Percentiles rank a stretch among this genome's conserved stretches.
Conservation (phyloP, 2,888 invertebrate genomes). For the Drosophila paranaensis region DNA sequence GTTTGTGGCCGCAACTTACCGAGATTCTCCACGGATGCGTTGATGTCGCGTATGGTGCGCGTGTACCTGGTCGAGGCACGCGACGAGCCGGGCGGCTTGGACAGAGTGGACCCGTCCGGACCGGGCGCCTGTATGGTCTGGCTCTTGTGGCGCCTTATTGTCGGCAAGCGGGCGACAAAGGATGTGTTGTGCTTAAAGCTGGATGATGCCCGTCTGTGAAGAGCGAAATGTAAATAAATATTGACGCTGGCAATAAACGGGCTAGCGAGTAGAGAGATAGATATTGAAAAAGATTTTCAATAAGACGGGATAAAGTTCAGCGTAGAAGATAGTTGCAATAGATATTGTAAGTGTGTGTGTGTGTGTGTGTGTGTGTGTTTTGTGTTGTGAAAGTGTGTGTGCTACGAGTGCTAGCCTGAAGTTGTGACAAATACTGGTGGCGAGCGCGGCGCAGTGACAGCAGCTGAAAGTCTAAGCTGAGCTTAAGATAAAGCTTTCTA, state of each 20-base stretch:
- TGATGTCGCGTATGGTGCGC: constrained; percentile 89
- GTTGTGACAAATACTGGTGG: constrained; percentile 32
- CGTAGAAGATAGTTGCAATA: constrained; percentile 33
- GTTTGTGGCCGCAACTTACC: constrained; percentile 85
- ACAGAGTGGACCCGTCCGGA: constrained; percentile 56
- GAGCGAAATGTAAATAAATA: constrained; percentile 25
- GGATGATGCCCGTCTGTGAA: constrained; percentile 89
- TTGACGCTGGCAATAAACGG: background rate
- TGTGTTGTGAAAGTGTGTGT: constrained; percentile 11
- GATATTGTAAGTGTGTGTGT: constrained; percentile 10
- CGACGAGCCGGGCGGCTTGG: constrained; percentile 78
- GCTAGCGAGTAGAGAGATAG: constrained; percentile 3
- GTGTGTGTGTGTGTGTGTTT: constrained; percentile 11
- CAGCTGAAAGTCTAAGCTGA: constrained; percentile 26
- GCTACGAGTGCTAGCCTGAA: constrained; percentile 29
- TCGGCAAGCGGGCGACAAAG: constrained; percentile 95
- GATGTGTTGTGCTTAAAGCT: constrained; percentile 97
- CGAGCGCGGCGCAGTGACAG: constrained; percentile 35
- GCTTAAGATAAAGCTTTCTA: background rate
- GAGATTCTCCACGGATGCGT: constrained; percentile 91
- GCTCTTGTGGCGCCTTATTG: constrained; percentile 93
- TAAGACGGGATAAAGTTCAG: constrained; percentile 42
- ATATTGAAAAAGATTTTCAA: constrained; percentile 23
- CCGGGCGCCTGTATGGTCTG: constrained; percentile 91
- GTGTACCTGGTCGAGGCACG: constrained; percentile 85